Conservation (phyloP, 2,113 vertebrate genomes). For the Scalopus aquaticus region DNA sequence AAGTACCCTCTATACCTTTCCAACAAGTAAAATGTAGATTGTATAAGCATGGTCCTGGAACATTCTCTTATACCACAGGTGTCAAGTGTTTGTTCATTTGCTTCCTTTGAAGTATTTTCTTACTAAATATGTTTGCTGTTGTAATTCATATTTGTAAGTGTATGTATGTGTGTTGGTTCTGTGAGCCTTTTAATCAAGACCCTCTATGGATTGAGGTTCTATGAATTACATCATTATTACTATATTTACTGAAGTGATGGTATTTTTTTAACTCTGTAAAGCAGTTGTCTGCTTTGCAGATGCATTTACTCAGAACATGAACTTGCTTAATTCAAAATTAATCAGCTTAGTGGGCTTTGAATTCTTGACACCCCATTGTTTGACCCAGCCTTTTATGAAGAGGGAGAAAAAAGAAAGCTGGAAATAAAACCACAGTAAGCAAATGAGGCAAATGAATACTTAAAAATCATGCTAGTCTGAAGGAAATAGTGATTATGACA, state of each 20-base stretch:
- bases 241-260: not conserved
- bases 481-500: not conserved
- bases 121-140: not conserved
- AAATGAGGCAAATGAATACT: constrained; percentile 6
- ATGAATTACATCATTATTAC: not conserved
- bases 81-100: constrained; percentile 19
- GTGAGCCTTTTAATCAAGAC: constrained; percentile 19
- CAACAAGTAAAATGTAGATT: not conserved
- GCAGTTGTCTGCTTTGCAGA: not conserved
- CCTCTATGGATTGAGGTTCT: not conserved
- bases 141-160: not conserved
- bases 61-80: not conserved
- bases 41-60: not conserved
- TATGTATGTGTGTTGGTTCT: not conserved
- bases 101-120: constrained; percentile 7
- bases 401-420: not conserved
- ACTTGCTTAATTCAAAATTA: not conserved
- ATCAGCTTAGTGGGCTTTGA: not conserved
- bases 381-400: not conserved
- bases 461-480: not conserved
- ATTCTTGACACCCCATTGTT: not conserved
- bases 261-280: constrained; percentile 20
- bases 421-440: constrained; percentile 20
- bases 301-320: constrained; percentile 29
- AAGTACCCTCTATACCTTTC: not conserved